phyloP scores from a whole-genome alignment of 1,140 invertebrate genomes.

The Apocrypta bakeri region DNA sequence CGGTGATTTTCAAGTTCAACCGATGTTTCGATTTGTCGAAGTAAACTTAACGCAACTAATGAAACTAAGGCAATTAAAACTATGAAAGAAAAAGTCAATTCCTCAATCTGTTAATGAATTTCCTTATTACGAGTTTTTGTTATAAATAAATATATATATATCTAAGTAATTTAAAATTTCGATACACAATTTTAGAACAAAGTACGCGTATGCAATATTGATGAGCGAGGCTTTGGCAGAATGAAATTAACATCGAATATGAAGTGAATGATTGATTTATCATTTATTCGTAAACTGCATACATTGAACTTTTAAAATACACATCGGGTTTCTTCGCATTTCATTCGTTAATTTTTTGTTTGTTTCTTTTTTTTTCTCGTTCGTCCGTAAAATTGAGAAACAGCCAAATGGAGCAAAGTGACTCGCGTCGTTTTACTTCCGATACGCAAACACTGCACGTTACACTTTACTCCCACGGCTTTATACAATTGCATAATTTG shows the following conservation, averaged over 20 bases:
- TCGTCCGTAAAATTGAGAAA: slow-evolving; percentile 21
- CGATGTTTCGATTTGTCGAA: too few species aligned
- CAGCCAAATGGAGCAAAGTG: slow-evolving; percentile 30
- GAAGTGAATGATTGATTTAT: slow-evolving; percentile 37
- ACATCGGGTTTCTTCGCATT: slow-evolving; percentile 42
- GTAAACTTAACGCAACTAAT: too few species aligned
- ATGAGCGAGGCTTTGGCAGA: neutral
- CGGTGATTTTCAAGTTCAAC: too few species aligned
- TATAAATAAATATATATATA: too few species aligned
- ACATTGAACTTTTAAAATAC: slow-evolving; percentile 53
- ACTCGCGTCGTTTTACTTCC: neutral
- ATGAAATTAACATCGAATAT: neutral
- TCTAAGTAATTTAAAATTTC: too few species aligned
- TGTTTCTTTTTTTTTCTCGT: neutral
- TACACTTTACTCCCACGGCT: slow-evolving; percentile 22
- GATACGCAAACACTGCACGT: neutral
- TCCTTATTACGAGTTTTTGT: too few species aligned
- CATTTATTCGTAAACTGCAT: slow-evolving; percentile 50
- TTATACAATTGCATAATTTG: slow-evolving; percentile 51
- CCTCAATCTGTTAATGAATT: too few species aligned
- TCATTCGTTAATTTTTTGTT: slow-evolving; percentile 25
- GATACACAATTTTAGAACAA: too few species aligned
- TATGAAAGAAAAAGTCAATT: too few species aligned
- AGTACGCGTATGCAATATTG: neutral
- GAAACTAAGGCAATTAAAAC: too few species aligned